Evolutionary conservation across 2,797 vertebrate genomes (phyloP), one percentile per base, ranked within the genome.

Genomic region (Lerista edwardsae): DNA sequence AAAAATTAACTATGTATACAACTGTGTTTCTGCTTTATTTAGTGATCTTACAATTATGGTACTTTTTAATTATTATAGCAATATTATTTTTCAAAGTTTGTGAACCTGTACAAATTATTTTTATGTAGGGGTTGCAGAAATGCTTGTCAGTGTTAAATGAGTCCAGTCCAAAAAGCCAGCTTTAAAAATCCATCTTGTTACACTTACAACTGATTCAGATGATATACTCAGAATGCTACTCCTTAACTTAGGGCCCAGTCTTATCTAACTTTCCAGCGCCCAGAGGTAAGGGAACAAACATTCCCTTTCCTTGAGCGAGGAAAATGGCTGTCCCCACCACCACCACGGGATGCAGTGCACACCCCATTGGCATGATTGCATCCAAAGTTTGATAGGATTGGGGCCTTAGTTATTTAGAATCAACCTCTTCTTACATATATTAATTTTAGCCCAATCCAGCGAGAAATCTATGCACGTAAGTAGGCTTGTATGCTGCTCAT

Each of bases 21-120:
- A 85, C 89, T 88, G 90, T 82, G 71, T 94, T 95, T 93, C 92
- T 95, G 86, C 91, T 91, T 93, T 86, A 68, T 91, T 94, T 91
- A 88, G 73, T 90, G 86, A 85, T 78, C 78, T 71, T 83, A 80
- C 87, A 77, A 88, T 61, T 84, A 80, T 9, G 71, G 75, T 44
- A 69, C 8, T 9, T 6, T 9, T 6, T 59, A 75, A 83, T 75
- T 90, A 80, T 85, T 31, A 79, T 87, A 83, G 55, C 62, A 65
- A 3, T 41, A 72, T 67, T 55, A 82, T 83, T 85, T 88, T 55
- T 10, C 79, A 90, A 80, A 62, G 77, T 75, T 76, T 64, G 65
- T 55, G 19, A 84, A 82, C 79, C 55, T 90, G 83, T 62, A 55
- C 76, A 81, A 64, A 85, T 80, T 83, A 1, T 90, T 73, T 29